Base-by-base conservation (phyloP, 1,140 invertebrate species). In the Heliconius himera region DNA sequence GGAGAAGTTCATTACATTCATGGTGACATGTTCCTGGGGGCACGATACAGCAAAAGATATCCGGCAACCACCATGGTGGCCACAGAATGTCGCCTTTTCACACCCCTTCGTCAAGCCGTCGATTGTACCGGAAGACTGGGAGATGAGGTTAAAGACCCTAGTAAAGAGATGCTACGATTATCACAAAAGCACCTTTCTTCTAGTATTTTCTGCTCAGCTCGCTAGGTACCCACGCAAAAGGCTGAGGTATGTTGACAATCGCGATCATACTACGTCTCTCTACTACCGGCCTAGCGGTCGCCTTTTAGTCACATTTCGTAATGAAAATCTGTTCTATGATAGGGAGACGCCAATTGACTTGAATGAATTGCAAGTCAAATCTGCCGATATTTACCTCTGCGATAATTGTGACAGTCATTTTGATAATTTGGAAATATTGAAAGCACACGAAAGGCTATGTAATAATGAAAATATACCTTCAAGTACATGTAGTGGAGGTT, bases 21-120 rank as follows among this genome's bases (percentile, higher is more conserved):
- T 97, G 96, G 96, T 97, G 74, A 96, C 96, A 87, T 97, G 96
- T 94, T 97, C 96, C 49, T 95, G 96, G 92, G 96, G 96, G 33
- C 95, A 96, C 82, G 95, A 96, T 79, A 95, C 95, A 5, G 94
- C 93, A 38, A 96, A 95, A 80, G 94, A 95, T 74, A 95, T 96
- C 73, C 93, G 94, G 54, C 89, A 91, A 80, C 96, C 96, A 18
- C 95, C 95, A 73, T 97, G 96, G 96, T 97, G 96, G 96, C 96
- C 96, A 13, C 94, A 95, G 83, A 95, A 96, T 93, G 94, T 96
- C 0, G 92, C 93, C 49, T 97, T 96, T 88, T 95, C 95, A 2
- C 96, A 96, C 90, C 96, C 96, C 8, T 93, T 97, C 72, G 91
- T 93, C 20, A 95, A 95, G 88, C 96, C 95, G 3, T 83, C 33